Base-by-base conservation (phyloP, 2,113 vertebrate species). In the Psettodes erumei region DNA sequence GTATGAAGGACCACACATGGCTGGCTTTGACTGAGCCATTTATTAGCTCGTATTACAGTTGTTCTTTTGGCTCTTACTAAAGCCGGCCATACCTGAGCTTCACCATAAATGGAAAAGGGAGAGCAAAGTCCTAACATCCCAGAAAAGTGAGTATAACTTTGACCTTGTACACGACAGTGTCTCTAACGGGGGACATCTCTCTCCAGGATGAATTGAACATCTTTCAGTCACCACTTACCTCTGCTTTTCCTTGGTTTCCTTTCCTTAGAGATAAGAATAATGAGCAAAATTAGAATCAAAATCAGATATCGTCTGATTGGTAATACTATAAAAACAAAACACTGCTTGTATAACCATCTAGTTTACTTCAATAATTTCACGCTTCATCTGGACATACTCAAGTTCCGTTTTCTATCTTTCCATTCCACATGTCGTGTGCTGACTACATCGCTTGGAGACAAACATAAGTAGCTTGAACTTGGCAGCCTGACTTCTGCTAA, bases 211-310 rank as follows among this genome's bases (percentile, higher is more conserved):
- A 64, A 40, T 1, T 35, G 53, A 43, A 43, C 15, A 18, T 48
- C 8, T 50, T 15, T 55, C 0, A 32, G 51, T 27, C 12, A 6
- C 42, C 16, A 55, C 89, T 83, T 89, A 94, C 94, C 93, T 95
- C 94, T 69, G 93, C 72, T 82, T 93, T 94, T 61, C 94, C 94
- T 88, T 92, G 90, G 79, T 88, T 95, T 88, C 93, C 90, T 81
- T 92, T 95, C 71, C 86, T 88, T 75, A 1, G 33, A 78, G 54
- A 83, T 11, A 45, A 61, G 79, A 63, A 35, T 2, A 55, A 59
- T 13, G 6, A n/a, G 2, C 2, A 54, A 21, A 45, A 76, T 56
- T 2, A 51, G 25, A 63, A 64, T 55, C 58, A 40, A 11, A 13
- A 54, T 28, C 32, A 1, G 6, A 23, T n/a, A 43, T 12, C 2